Evolutionary conservation across 2,888 invertebrate genomes (phyloP).

Genomic region (Acrobasis consociella): DNA sequence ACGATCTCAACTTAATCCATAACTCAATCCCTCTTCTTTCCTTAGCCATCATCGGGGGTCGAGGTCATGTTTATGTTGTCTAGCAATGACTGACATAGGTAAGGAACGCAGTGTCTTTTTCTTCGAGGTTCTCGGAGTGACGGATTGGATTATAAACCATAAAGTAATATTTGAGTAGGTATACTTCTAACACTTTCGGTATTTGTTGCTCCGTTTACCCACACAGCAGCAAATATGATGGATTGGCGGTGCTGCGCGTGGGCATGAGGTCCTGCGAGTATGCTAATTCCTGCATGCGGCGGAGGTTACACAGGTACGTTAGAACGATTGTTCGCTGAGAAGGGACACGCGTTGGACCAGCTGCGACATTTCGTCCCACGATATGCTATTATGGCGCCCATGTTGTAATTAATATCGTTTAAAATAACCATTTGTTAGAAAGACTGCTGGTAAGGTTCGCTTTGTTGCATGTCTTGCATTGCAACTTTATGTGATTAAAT

Average conservation of each 20-base stretch:
- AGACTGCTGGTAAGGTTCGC: background rate
- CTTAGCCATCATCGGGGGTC: no score
- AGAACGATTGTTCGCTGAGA: conserved; percentile 62
- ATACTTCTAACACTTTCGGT: conserved; percentile 23
- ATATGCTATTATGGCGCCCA: conserved; percentile 7
- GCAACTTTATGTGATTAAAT: background rate
- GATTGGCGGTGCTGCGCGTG: conserved; percentile 68
- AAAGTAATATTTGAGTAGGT: background rate
- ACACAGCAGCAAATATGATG: conserved; percentile 70
- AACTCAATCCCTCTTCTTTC: no score
- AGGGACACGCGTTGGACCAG: conserved; percentile 48
- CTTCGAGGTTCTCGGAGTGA: background rate
- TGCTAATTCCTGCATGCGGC: conserved; percentile 69
- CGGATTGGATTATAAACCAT: background rate
- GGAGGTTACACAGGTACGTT: conserved; percentile 56
- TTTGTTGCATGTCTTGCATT: background rate
- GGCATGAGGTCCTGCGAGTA: conserved; percentile 72
- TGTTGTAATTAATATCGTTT: conserved; percentile 12
- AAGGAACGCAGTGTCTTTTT: no score
- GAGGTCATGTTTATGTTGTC: no score
- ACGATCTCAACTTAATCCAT: no score
- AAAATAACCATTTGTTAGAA: conserved; percentile 4
- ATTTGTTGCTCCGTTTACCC: conserved; percentile 52
- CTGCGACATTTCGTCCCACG: conserved; percentile 20
- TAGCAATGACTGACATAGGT: no score